A percentile compares a stretch with the other conserved stretches of the same genome.
These are phyloP conservation scores for Argyresthia goedartella DNA, from an alignment of 2,888 invertebrate genomes.

Conservation along the genomic window DNA sequence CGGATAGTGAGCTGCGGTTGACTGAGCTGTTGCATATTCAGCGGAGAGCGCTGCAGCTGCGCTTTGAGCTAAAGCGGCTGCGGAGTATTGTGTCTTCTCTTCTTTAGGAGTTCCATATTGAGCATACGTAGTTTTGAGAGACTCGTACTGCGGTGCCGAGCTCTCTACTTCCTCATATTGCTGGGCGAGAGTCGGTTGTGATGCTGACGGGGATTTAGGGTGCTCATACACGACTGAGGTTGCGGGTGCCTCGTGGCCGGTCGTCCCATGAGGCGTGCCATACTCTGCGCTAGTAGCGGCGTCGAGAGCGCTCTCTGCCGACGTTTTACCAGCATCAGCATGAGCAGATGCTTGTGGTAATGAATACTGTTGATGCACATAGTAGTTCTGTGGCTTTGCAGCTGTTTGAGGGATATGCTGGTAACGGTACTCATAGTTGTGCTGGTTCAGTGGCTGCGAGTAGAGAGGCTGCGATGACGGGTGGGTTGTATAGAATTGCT, in stretches of 20 bases:
- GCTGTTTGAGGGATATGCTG: conserved; percentile 37
- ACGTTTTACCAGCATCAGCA: conserved; percentile 18
- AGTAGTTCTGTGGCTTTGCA: conserved; percentile 32
- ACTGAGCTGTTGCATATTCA: not conserved
- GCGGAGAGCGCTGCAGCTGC: too few relatives aligned
- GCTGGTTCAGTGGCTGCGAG: conserved; percentile 36
- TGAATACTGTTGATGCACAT: conserved; percentile 23
- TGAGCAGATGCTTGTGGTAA: not conserved
- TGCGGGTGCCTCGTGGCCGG: conserved; percentile 16
- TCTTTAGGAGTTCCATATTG: not conserved
- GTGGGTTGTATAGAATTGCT: conserved; percentile 27
- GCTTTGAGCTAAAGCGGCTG: not conserved
- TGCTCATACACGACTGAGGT: not conserved
- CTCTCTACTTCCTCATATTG: conserved; percentile 6
- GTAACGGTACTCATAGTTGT: conserved; percentile 45
- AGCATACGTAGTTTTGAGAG: conserved; percentile 1
- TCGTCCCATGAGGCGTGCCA: conserved; percentile 24
- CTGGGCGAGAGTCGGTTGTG: not conserved
- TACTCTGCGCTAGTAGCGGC: conserved; percentile 23
- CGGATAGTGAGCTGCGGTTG: not conserved
- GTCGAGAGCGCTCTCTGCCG: conserved; percentile 16
- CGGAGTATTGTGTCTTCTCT: not conserved
- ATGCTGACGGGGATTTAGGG: not conserved
- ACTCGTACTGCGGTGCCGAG: conserved; percentile 7
- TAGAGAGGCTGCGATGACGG: conserved; percentile 40